A percentile compares a stretch with the other conserved stretches of the same genome.
phyloP scores from a whole-genome alignment of 2,113 vertebrate genomes.

The Tetrax tetrax region DNA sequence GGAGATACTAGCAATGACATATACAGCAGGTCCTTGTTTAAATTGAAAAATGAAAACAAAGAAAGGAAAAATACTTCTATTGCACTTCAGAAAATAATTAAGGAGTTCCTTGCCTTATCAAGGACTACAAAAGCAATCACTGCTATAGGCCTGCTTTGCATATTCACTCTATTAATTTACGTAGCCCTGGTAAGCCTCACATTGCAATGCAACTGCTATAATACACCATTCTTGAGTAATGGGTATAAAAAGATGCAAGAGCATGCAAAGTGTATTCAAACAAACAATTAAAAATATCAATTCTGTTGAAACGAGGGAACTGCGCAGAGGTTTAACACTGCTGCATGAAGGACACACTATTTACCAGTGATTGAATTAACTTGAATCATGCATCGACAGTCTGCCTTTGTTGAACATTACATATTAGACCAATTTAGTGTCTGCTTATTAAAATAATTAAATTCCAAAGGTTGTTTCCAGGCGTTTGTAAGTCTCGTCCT shows the following conservation, averaged over 20 bases:
- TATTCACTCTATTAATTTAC: slow-evolving; percentile 72
- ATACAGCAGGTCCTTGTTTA: slow-evolving; percentile 44
- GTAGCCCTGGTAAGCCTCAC: slow-evolving; percentile 36
- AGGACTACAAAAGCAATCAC: slow-evolving; percentile 73
- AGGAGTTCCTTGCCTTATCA: slow-evolving; percentile 60
- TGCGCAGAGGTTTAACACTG: slow-evolving; percentile 21
- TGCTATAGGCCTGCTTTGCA: slow-evolving; percentile 66
- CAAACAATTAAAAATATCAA: slow-evolving; percentile 65
- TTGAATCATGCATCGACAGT: background rate
- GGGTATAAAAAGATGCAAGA: slow-evolving; percentile 26
- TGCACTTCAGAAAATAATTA: slow-evolving; percentile 68
- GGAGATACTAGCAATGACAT: background rate
- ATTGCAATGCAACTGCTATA: slow-evolving; percentile 51
- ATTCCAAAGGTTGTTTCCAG: slow-evolving; percentile 39
- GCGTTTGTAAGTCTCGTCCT: background rate
- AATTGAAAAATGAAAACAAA: slow-evolving; percentile 53
- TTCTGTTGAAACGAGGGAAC: slow-evolving; percentile 46
- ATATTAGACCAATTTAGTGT: slow-evolving; percentile 24
- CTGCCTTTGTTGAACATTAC: background rate
- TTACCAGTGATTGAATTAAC: slow-evolving; percentile 46
- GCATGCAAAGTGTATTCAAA: slow-evolving; percentile 35
- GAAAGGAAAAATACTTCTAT: slow-evolving; percentile 25
- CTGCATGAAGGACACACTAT: slow-evolving; percentile 2
- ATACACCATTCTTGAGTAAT: slow-evolving; percentile 57
- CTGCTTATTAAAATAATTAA: slow-evolving; percentile 57